Evolutionary conservation across 2,113 vertebrate species (phyloP).

Genomic region (Regulus satrapa): DNA sequence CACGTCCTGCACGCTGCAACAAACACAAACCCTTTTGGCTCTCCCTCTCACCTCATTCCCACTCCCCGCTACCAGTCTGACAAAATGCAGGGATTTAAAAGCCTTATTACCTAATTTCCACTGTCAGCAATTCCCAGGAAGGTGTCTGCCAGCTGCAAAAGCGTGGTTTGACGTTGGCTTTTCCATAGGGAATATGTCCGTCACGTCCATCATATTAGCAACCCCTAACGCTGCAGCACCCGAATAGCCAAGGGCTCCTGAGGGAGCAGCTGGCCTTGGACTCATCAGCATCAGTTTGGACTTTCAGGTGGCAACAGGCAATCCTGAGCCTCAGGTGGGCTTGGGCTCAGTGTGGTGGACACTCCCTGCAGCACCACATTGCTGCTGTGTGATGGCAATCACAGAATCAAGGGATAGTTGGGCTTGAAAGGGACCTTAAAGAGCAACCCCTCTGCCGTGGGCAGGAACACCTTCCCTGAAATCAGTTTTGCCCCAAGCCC

Average conservation of each 20-base stretch:
- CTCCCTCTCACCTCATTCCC: neutral
- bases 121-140: neutral
- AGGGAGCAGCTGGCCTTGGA: neutral
- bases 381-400: neutral
- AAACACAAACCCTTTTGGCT: neutral
- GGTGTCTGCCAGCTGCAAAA: neutral
- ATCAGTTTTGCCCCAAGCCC: neutral
- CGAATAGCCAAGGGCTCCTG: neutral
- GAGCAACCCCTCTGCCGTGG: neutral
- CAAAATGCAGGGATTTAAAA: neutral
- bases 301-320: neutral
- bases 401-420: neutral
- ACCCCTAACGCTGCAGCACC: neutral
- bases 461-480: rapidly evolving
- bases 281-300: neutral
- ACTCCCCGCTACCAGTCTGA: neutral
- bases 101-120: neutral
- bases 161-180: neutral
- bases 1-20: neutral
- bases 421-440: neutral
- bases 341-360: rapidly evolving
- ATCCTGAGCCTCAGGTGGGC: neutral
- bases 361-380: neutral
- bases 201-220: no score
- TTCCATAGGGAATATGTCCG: rapidly evolving